Conservation (phyloP, 1,140 invertebrate genomes). For the roundworm (Caenorhabditis elegans) region WBcel235 BX284603.4:7867501-7868000, state of each 20-base stretch:
- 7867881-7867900: slow-evolving; percentile 37
- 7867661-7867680: background rate
- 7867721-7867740: background rate
- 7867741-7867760: background rate
- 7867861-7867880: slow-evolving; percentile 26
- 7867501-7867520: slow-evolving; percentile 60
- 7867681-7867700: too few species aligned
- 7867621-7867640: slow-evolving; percentile 47
- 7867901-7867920: background rate
- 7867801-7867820: too few species aligned
- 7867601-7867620: slow-evolving; percentile 31
- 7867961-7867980: slow-evolving; percentile 19
- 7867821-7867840: too few species aligned
- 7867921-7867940: slow-evolving; percentile 1
- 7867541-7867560: slow-evolving; percentile 48
- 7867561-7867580: slow-evolving; percentile 49
- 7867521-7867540: slow-evolving; percentile 57
- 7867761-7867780: background rate
- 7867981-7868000: slow-evolving; percentile 16
- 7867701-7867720: background rate
- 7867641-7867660: background rate
- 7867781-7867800: background rate
- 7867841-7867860: slow-evolving; percentile 37
- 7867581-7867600: slow-evolving; percentile 55
- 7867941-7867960: background rate